Evolutionary conservation across 2,888 invertebrate genomes (phyloP), one percentile per base, ranked within the genome.

Genomic region (Mythimna pallens): DNA sequence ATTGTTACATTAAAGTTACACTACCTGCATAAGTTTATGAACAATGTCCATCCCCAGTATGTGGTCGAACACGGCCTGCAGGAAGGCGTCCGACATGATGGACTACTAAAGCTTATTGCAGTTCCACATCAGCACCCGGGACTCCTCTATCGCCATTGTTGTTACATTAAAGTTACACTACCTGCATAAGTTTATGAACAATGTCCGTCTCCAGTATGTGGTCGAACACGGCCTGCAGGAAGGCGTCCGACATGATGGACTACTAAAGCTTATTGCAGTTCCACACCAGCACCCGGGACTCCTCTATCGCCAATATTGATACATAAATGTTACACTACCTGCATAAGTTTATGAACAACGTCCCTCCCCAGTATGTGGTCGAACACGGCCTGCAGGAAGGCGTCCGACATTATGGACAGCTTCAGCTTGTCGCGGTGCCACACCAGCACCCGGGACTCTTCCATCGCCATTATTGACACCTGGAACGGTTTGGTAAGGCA

Each of bases 351-450:
- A 92, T 98, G 98, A 64, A 98, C 98, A 76, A 98, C 98, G 92
- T 98, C 98, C 86, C 98, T 95, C 36, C 98, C 98, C 66, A 98
- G 97, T 87, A 98, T 98, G 92, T 98, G 98, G 94, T 98, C 98
- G 94, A 98, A 98, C 77, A 98, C 98, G 30, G 98, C 98, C 93
- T 98, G 98, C 84, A 98, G 97, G 95, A 98, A 98, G 84, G 97
- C 98, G 92, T 98, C 98, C 65, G 97, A 97, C 97, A 98, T 98
- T 89, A 98, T 98, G 81, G 98, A 98, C 84, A 98, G 96, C 94
- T 98, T 98, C 91, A 98, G 96, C 93, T 98, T 98, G 93, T 98
- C 98, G 61, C 98, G 97, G 93, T 98, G 98, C 98, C 98, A 98
- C 82, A 98, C 97, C 83, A 98, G 95, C 84, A 98, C 97, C 67